Percentiles rank a stretch among this genome's conserved stretches.
Conservation (phyloP, 2,113 vertebrate genomes). For the Perognathus longimembris region DNA sequence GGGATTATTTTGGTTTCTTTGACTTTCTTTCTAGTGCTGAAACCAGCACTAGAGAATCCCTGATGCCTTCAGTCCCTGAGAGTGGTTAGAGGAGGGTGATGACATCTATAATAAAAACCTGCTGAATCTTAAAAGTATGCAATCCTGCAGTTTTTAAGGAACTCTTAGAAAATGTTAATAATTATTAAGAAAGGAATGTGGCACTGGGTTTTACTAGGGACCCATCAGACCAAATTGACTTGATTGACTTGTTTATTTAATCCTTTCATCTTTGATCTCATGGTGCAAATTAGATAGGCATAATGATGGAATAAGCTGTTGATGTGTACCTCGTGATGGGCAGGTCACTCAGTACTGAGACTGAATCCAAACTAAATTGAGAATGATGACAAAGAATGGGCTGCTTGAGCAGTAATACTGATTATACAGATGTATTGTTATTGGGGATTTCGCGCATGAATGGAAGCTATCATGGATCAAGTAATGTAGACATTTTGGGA, state of each 20-base stretch:
- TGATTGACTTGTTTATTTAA: constrained; percentile 19
- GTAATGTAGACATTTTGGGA: background rate
- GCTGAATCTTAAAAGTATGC: no score
- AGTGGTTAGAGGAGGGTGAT: no score
- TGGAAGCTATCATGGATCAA: background rate
- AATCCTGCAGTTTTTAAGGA: constrained; percentile 23
- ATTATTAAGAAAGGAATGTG: background rate
- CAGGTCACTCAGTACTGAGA: constrained; percentile 8
- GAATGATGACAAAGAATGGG: constrained; percentile 41
- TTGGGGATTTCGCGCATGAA: background rate
- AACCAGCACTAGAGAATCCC: no score
- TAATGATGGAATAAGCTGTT: no score
- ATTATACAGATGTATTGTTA: constrained; percentile 28
- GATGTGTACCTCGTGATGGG: background rate
- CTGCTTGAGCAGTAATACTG: background rate
- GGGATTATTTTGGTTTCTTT: no score
- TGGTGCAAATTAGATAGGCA: background rate
- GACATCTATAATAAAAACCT: no score
- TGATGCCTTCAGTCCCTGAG: no score
- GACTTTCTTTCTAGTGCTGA: no score
- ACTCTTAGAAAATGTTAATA: no score
- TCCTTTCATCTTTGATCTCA: background rate
- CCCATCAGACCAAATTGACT: background rate
- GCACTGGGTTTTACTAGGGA: background rate
- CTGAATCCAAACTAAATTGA: background rate